These are phyloP conservation scores for Epistrophe grossulariae DNA, from an alignment of 2,888 invertebrate genomes.

Conservation along the genomic window DNA sequence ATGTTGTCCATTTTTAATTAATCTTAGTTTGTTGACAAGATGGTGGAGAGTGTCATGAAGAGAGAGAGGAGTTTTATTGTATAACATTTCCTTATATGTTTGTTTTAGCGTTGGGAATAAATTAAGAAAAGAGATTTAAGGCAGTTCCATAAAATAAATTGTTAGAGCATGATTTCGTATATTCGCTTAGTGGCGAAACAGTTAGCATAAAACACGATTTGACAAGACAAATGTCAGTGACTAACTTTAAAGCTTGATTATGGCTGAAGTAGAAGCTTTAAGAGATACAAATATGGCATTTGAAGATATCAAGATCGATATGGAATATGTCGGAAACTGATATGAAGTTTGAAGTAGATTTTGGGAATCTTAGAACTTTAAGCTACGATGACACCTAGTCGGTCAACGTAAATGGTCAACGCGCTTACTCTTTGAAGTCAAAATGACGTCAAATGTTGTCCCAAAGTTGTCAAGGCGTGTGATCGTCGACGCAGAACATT, in stretches of 20 bases:
- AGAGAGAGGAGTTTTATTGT: not conserved
- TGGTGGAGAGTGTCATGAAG: not conserved
- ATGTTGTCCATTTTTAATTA: conserved; percentile 75
- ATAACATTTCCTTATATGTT: conserved; percentile 67
- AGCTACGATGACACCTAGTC: too few species aligned
- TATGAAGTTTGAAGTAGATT: not conserved
- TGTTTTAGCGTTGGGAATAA: conserved; percentile 45
- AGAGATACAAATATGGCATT: not conserved
- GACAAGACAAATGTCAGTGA: not conserved
- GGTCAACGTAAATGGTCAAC: too few species aligned
- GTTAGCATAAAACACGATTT: conserved; percentile 6
- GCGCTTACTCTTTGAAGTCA: too few species aligned
- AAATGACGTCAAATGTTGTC: too few species aligned
- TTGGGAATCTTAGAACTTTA: too few species aligned
- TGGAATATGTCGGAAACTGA: not conserved
- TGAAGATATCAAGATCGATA: not conserved
- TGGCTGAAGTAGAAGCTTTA: not conserved
- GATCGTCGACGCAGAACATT: too few species aligned
- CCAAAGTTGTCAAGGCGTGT: too few species aligned
- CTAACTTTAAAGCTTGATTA: not conserved
- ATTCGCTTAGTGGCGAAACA: conserved; percentile 17
- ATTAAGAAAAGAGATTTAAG: conserved; percentile 53
- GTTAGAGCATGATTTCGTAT: conserved; percentile 26
- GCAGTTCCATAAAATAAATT: conserved; percentile 24
- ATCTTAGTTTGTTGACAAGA: conserved; percentile 32